Evolutionary conservation across 2,113 vertebrate species (phyloP), one percentile per base, ranked within the genome.

Genomic region (Felis chaus): DNA sequence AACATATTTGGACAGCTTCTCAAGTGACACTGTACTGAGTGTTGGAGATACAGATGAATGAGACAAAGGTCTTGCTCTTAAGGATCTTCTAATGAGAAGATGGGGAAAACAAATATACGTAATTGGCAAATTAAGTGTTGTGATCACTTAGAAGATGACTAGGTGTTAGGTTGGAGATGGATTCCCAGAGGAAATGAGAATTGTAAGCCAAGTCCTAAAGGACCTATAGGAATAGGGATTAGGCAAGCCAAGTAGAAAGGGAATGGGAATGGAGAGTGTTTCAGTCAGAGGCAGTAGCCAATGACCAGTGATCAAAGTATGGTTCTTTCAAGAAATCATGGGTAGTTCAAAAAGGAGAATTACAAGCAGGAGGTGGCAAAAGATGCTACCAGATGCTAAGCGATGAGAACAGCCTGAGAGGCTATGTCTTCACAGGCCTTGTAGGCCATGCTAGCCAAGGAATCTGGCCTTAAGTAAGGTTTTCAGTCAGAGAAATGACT

Each of bases 401-500:
- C 86, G 36, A 69, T 81, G 45, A 94, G 27, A 36, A 45, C 14
- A 66, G 9, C 65, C 68, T 15, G 50, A 81, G n/a, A 71, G 29
- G 39, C 36, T 48, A 1, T 69, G 19, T 95, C n/a, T 86, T 95
- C 48, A 63, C 9, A 50, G 48, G 48, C 25, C 25, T 63, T 16
- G 1, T 65, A 39, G 57, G 27, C 69, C 69, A 74, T 1, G 2
- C 12, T 66, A 45, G 15, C 69, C 84, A 74, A 93, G 31, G 68
- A 88, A 79, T 84, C 45, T 90, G 45, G 15, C 50, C 39, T 82
- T 96, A 27, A 91, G 15, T 94, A 71, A 92, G 33, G 45, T 76
- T 89, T 93, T 88, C 25, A 93, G 5, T 97, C 55, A 81, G 45
- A 57, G 48, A 76, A 78, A 87, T 87, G 68, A 71, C 61, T 95